Conservation (phyloP, 2,113 vertebrate species). For the Gambusia holbrooki region DNA sequence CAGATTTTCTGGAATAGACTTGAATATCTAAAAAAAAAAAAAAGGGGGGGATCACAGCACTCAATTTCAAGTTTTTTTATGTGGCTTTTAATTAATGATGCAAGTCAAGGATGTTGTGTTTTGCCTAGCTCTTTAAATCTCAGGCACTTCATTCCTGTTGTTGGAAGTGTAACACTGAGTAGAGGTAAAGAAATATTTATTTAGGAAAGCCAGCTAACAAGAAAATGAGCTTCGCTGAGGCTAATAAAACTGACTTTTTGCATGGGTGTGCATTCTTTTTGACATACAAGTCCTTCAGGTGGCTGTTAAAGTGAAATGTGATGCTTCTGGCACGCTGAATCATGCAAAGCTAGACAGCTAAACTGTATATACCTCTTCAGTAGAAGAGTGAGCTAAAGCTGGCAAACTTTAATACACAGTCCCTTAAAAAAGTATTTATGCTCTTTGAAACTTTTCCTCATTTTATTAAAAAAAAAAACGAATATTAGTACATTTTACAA, state of each 20-base stretch:
- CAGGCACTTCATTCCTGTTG: background rate
- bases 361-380: constrained; percentile 20
- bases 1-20: constrained; percentile 36
- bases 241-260: constrained; percentile 49
- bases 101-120: constrained; percentile 9
- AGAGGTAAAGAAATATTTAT: too few species aligned
- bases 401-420: too few species aligned
- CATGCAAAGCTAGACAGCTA: constrained; percentile 1
- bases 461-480: too few species aligned
- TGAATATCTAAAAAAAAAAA: constrained; percentile 35
- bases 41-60: constrained; percentile 9
- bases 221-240: too few species aligned
- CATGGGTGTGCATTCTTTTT: constrained; percentile 8
- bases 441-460: too few species aligned
- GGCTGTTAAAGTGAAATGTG: constrained; percentile 30
- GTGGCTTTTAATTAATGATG: background rate
- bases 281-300: constrained; percentile 1
- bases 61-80: constrained; percentile 20
- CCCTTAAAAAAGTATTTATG: too few species aligned
- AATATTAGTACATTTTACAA: too few species aligned
- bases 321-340: constrained; percentile 28
- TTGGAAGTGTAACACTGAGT: background rate
- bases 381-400: background rate
- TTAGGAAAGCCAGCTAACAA: too few species aligned
- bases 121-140: constrained; percentile 14